These are phyloP conservation scores for Hippopotamus amphibius DNA, from an alignment of 2,113 vertebrate species.

Conservation along the genomic window DNA sequence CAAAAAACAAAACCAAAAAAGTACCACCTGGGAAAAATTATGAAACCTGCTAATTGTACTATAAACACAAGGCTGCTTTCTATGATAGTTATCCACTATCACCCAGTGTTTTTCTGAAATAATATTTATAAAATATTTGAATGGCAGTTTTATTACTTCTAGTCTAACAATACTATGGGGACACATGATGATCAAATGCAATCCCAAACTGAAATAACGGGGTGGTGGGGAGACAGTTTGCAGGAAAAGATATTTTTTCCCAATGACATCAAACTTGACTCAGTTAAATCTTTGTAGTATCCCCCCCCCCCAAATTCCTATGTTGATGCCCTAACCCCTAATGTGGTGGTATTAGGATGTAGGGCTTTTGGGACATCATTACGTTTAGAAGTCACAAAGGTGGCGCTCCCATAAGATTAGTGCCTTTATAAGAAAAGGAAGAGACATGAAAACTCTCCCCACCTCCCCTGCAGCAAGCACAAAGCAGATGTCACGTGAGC, in stretches of 20 bases:
- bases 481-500: neutral
- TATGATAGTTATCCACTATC: neutral
- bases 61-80: neutral
- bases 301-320: neutral
- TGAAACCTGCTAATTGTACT: neutral
- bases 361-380: neutral
- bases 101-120: neutral
- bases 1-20: neutral
- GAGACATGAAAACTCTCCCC: neutral
- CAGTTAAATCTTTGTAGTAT: neutral
- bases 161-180: neutral
- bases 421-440: neutral
- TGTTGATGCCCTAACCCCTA: neutral
- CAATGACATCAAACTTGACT: neutral
- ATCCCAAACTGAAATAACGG: neutral
- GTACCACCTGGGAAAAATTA: neutral
- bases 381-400: neutral
- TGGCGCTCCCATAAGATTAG: neutral
- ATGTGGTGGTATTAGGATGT: neutral
- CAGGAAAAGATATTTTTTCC: slow-evolving; percentile 5
- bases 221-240: neutral
- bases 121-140: neutral
- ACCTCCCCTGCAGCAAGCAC: neutral
- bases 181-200: neutral
- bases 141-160: neutral